Evolutionary conservation across 2,113 vertebrate genomes (phyloP).

Genomic region (Upupa epops): DNA sequence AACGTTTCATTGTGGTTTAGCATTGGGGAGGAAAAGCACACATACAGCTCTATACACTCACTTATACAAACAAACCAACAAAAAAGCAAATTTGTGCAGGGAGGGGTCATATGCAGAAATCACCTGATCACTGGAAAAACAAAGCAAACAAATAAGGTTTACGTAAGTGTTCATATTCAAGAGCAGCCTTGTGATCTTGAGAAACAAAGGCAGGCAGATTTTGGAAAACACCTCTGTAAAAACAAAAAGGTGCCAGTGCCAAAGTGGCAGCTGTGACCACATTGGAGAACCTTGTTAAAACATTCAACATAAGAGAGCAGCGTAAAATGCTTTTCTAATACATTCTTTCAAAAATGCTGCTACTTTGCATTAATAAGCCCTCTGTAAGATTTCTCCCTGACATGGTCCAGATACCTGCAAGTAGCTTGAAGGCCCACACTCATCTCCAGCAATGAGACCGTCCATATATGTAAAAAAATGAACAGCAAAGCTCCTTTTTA

Average conservation of each 20-base stretch:
- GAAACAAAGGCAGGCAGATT: background rate
- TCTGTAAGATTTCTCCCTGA: background rate
- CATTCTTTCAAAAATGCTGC: background rate
- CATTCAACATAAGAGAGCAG: background rate
- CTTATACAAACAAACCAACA: background rate
- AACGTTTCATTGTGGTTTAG: background rate
- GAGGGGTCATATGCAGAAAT: background rate
- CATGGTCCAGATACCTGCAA: background rate
- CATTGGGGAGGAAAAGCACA: background rate
- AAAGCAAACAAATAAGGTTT: background rate
- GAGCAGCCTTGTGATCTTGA: background rate
- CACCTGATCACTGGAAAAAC: background rate
- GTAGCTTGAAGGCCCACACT: background rate
- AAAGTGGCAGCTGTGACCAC: background rate
- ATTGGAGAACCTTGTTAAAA: background rate
- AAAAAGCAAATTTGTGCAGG: background rate
- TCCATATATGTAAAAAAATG: background rate
- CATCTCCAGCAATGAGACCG: background rate
- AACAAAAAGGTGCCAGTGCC: background rate
- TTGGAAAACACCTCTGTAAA: background rate
- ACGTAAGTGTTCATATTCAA: background rate
- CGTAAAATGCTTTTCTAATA: background rate
- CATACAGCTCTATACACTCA: accelerated
- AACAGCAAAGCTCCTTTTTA: background rate
- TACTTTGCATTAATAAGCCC: background rate